Conservation (phyloP, 2,797 vertebrate species). For the Platalea minor region DNA sequence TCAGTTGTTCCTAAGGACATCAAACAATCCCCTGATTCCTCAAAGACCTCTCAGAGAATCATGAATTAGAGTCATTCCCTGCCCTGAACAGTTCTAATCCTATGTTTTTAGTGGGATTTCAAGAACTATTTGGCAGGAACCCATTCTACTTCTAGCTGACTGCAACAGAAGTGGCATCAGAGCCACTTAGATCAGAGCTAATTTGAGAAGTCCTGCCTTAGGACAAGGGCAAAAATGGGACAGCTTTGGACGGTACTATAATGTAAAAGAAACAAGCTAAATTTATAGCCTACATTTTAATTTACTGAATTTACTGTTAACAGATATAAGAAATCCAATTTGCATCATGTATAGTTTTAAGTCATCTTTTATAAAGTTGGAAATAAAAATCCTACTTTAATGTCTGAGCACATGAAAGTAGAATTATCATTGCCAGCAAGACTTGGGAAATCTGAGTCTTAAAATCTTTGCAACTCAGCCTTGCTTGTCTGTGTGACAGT, state of each 20-base stretch:
- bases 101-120: neutral
- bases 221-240: neutral
- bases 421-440: neutral
- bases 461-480: neutral
- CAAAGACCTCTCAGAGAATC: neutral
- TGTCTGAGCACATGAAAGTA: neutral
- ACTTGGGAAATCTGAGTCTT: neutral
- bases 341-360: neutral
- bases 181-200: conserved; percentile 25
- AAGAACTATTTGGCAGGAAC: neutral
- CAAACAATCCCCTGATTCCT: neutral
- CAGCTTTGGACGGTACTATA: neutral
- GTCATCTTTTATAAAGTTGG: neutral
- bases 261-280: neutral
- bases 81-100: neutral
- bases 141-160: neutral
- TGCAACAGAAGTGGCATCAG: neutral
- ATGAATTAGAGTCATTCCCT: neutral
- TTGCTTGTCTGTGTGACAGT: neutral
- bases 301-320: neutral
- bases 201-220: neutral
- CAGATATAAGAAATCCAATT: neutral
- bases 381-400: neutral
- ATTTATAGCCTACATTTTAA: neutral
- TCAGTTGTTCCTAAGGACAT: neutral